A percentile compares a stretch with the other conserved stretches of the same genome.
phyloP scores from a whole-genome alignment of 2,888 invertebrate species.

The Endomychus coccineus region DNA sequence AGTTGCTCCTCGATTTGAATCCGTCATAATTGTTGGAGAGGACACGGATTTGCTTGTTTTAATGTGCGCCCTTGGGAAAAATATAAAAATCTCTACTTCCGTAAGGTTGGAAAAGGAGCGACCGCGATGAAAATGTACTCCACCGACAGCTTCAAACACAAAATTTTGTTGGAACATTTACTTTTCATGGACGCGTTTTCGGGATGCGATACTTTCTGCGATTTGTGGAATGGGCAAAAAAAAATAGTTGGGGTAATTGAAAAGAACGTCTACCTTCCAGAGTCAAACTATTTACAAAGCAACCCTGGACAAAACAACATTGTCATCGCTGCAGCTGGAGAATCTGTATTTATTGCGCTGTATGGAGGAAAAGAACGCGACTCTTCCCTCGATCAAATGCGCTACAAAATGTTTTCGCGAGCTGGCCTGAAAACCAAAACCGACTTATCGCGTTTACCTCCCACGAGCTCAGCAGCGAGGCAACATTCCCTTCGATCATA shows the following conservation, averaged over 20 bases:
- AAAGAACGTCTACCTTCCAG: conserved; percentile 14
- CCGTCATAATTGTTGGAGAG: conserved; percentile 21
- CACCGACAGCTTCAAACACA: conserved; percentile 1
- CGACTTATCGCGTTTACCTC: conserved; percentile 13
- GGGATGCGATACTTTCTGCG: conserved; percentile 19
- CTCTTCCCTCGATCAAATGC: conserved; percentile 8
- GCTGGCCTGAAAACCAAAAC: conserved; percentile 5
- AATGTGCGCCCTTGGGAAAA: conserved; percentile 14
- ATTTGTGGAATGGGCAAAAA: conserved; percentile 17
- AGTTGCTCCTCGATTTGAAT: conserved; percentile 7
- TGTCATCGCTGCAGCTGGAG: conserved; percentile 15
- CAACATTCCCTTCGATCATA: conserved; percentile 16
- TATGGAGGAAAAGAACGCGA: conserved; percentile 14
- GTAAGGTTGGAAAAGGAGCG: conserved; percentile 9
- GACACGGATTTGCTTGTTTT: conserved; percentile 27
- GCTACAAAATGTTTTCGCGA: conserved; percentile 11
- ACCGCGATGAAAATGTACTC: conserved; percentile 2
- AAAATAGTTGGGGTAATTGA: conserved; percentile 12
- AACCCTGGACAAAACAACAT: conserved; percentile 6
- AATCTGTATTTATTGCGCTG: conserved; percentile 17
- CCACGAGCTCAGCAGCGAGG: conserved; percentile 11
- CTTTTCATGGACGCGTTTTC: conserved; percentile 21
- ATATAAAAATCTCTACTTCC: conserved; percentile 15
- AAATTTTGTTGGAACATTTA: conserved; percentile 12
- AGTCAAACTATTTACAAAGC: conserved; percentile 6